Evolutionary conservation across 2,888 invertebrate genomes (phyloP).

Genomic region (Xylocampa areola): DNA sequence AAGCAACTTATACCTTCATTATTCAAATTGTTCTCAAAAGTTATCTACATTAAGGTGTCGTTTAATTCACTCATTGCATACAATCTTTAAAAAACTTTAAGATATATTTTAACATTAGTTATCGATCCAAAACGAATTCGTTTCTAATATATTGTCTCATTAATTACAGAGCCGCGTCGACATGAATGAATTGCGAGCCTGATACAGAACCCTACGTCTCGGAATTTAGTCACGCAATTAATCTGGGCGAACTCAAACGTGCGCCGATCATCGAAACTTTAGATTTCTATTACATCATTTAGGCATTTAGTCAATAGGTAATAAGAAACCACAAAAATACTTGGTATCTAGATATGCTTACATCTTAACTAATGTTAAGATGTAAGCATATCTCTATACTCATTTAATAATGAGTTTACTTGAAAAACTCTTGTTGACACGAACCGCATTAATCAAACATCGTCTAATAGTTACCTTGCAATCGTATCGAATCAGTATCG

Average conservation of each 20-base stretch:
- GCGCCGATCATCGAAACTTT: slow-evolving; percentile 66
- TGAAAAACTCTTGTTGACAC: slow-evolving; percentile 65
- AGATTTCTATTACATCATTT: slow-evolving; percentile 71
- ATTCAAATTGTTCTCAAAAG: slow-evolving; percentile 48
- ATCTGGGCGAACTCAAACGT: slow-evolving; percentile 65
- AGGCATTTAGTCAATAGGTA: slow-evolving; percentile 71
- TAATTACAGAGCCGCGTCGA: slow-evolving; percentile 76
- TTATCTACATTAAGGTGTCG: slow-evolving; percentile 40
- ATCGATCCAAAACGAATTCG: slow-evolving; percentile 78
- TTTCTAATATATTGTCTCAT: slow-evolving; percentile 79
- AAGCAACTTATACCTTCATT: slow-evolving; percentile 25
- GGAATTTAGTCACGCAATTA: slow-evolving; percentile 81
- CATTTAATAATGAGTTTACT: slow-evolving; percentile 53
- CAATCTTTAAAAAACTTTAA: slow-evolving; percentile 60
- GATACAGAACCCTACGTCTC: slow-evolving; percentile 73
- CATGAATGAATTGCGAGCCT: slow-evolving; percentile 76
- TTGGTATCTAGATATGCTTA: slow-evolving; percentile 34
- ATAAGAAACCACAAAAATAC: slow-evolving; percentile 57
- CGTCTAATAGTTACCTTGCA: slow-evolving; percentile 73
- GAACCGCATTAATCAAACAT: slow-evolving; percentile 74
- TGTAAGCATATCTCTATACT: too few relatives aligned
- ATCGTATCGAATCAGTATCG: slow-evolving; percentile 83
- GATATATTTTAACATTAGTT: slow-evolving; percentile 70
- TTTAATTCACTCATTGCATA: slow-evolving; percentile 55
- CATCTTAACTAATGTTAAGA: slow-evolving; percentile 33